Evolutionary conservation across 1,140 invertebrate genomes (phyloP).

Genomic region (Pseudomyrmex dendroicus): DNA sequence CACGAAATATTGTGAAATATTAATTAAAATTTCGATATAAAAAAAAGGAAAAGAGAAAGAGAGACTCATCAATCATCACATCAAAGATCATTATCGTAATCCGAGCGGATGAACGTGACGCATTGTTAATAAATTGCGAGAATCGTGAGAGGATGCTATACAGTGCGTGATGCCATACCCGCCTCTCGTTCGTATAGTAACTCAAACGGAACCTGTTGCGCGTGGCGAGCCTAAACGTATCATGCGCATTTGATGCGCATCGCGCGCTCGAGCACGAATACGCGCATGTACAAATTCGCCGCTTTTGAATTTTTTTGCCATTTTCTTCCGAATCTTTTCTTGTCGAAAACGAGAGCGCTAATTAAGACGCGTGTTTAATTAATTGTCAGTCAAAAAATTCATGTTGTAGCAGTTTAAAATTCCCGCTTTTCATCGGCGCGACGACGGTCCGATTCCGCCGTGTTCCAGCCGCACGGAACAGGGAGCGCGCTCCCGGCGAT

Average conservation of each 20-base stretch:
- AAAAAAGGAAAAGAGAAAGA: too few species aligned
- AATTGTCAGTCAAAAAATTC: background rate
- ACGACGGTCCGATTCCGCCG: conserved; percentile 1
- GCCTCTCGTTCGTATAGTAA: conserved; percentile 8
- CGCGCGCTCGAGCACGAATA: background rate
- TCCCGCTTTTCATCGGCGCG: background rate
- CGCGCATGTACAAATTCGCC: background rate
- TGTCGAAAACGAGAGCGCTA: background rate
- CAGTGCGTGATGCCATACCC: background rate
- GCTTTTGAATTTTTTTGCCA: background rate
- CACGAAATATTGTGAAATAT: background rate
- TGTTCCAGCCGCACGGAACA: conserved; percentile 25
- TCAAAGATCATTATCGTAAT: background rate
- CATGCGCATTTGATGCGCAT: background rate
- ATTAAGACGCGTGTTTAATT: background rate
- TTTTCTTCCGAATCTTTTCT: conserved; percentile 9
- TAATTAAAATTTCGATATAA: background rate
- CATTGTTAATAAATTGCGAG: background rate
- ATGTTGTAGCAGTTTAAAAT: background rate
- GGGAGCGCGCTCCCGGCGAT: conserved; percentile 62
- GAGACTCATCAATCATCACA: background rate
- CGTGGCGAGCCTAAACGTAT: background rate
- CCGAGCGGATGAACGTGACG: background rate
- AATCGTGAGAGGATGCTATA: background rate
- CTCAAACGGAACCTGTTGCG: conserved; percentile 33